A percentile compares a stretch with the other conserved stretches of the same genome.
Evolutionary conservation across 1,140 invertebrate species (phyloP).

Genomic region (Adelges cooleyi): DNA sequence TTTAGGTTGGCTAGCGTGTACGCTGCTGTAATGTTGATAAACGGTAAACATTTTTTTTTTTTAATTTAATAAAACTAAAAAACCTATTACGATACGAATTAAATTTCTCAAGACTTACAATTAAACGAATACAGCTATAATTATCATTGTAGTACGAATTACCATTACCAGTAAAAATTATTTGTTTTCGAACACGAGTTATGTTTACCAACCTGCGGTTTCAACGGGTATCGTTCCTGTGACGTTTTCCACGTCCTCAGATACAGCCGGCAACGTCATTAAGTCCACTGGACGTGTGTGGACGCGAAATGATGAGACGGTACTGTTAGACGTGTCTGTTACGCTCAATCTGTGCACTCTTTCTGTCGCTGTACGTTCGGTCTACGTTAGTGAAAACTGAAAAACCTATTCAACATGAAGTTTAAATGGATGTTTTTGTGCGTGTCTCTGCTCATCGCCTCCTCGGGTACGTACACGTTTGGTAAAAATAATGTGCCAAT

Average conservation of each 20-base stretch:
- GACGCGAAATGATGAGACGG: neutral
- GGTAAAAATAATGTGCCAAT: too few relatives aligned
- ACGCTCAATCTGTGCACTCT: neutral
- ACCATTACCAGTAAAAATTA: neutral
- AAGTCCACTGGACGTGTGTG: neutral
- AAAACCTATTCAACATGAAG: neutral
- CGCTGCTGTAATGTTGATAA: too few relatives aligned
- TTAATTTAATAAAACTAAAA: too few relatives aligned
- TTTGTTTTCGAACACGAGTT: neutral
- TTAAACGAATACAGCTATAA: too few relatives aligned
- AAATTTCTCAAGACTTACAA: too few relatives aligned
- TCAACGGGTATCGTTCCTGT: neutral
- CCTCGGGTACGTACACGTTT: slow-evolving; percentile 14
- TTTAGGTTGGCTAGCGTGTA: too few relatives aligned
- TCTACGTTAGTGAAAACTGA: neutral
- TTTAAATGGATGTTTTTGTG: slow-evolving; percentile 13
- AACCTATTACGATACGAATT: too few relatives aligned
- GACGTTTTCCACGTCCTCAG: slow-evolving; percentile 25
- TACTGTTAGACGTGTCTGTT: slow-evolving; percentile 18
- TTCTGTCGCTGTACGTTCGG: neutral
- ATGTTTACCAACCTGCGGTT: slow-evolving; percentile 8
- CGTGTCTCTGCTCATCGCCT: neutral
- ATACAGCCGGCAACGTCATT: slow-evolving; percentile 22
- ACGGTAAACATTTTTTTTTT: too few relatives aligned
- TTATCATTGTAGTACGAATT: too few relatives aligned